Evolutionary conservation across 92 coral and sea anemone genomes (phyloP).

Genomic region (Epizoanthus illoricatus): DNA sequence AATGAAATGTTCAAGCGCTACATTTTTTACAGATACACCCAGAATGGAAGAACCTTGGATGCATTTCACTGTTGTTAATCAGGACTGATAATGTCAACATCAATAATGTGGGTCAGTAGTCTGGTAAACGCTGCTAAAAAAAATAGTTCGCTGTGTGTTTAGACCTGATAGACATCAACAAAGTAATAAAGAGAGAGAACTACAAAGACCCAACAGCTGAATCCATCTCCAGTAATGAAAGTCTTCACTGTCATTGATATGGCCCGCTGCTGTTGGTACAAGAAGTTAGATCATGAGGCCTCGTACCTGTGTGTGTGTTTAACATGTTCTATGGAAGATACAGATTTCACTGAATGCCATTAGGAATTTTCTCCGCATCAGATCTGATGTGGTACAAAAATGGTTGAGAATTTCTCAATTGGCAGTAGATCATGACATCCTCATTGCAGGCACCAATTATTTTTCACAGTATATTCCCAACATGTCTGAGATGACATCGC

Average conservation of each 20-base stretch:
- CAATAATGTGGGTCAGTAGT: slow-evolving; percentile 66
- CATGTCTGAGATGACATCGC: no score
- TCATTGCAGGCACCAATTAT: slow-evolving; percentile 13
- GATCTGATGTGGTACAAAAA: slow-evolving; percentile 36
- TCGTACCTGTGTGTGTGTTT: no score
- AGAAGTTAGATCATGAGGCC: slow-evolving; percentile 46
- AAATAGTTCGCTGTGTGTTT: slow-evolving; percentile 45
- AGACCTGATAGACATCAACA: slow-evolving; percentile 51
- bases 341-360: slow-evolving; percentile 36
- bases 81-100: no score
- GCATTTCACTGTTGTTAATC: no score
- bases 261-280: slow-evolving; percentile 57
- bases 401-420: slow-evolving; percentile 31
- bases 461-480: no score
- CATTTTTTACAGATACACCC: no score
- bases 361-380: slow-evolving; percentile 41
- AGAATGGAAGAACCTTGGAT: no score
- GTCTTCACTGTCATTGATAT: slow-evolving; percentile 45
- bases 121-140: slow-evolving; percentile 51
- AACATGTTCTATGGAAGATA: slow-evolving; percentile 26
- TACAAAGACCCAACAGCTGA: slow-evolving; percentile 52
- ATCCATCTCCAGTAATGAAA: slow-evolving; percentile 46
- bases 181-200: slow-evolving; percentile 48
- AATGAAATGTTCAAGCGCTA: no score
- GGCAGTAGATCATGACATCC: slow-evolving; percentile 41